Evolutionary conservation across 2,113 vertebrate species (phyloP).

Genomic region (Notothenia coriiceps): DNA sequence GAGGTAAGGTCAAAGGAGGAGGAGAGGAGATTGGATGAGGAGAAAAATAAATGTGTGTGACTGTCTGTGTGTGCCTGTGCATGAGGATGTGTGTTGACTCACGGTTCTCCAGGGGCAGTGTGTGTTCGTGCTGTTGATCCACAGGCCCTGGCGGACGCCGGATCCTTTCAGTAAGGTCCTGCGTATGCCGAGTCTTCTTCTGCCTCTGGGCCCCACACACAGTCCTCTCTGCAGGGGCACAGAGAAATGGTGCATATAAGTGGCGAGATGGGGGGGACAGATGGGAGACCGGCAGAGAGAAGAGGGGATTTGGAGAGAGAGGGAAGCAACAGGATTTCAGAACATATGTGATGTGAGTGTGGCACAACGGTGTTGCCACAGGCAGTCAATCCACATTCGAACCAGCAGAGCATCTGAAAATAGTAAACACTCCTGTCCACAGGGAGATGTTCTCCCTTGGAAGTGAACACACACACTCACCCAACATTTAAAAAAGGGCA

Average conservation of each 20-base stretch:
- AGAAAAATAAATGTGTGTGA: neutral
- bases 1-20: slow-evolving; percentile 49
- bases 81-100: slow-evolving; percentile 48
- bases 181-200: slow-evolving; percentile 83
- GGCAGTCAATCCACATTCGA: slow-evolving; percentile 64
- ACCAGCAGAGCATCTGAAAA: slow-evolving; percentile 61
- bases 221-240: slow-evolving; percentile 70
- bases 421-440: slow-evolving; percentile 53
- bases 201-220: slow-evolving; percentile 77
- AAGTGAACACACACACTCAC: slow-evolving; percentile 18
- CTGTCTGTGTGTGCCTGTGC: slow-evolving; percentile 30
- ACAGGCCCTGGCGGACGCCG: slow-evolving; percentile 76
- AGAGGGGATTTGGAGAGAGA: slow-evolving; percentile 28
- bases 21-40: slow-evolving; percentile 2
- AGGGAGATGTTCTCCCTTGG: slow-evolving; percentile 48
- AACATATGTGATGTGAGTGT: slow-evolving; percentile 69
- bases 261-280: slow-evolving; percentile 48
- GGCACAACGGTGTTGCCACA: slow-evolving; percentile 57
- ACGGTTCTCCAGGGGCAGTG: slow-evolving; percentile 66
- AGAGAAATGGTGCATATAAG: slow-evolving; percentile 29
- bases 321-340: slow-evolving; percentile 62
- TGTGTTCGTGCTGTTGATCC: slow-evolving; percentile 80
- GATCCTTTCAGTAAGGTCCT: slow-evolving; percentile 83
- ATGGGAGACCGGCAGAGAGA: slow-evolving; percentile 62
- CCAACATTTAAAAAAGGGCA: slow-evolving; percentile 58